Evolutionary conservation across 1,140 invertebrate species (phyloP), one percentile per base, ranked within the genome.

Genomic region (Dryas iulia): DNA sequence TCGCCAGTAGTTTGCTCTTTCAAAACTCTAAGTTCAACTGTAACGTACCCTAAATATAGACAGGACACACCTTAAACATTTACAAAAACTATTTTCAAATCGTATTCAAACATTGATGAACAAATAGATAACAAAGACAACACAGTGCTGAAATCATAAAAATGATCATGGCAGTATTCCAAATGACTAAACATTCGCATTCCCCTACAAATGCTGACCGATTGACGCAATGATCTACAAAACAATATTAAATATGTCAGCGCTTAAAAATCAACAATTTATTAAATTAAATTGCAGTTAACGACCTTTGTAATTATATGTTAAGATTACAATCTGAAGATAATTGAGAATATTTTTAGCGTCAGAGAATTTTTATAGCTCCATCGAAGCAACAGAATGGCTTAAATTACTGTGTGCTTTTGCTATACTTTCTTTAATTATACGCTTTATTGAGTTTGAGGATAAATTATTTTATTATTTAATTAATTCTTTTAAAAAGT

Each of bases 141-240:
- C 23, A 62, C 57, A 35, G 35, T 53, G 31, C 66, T 61, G 60
- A 39, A 74, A 71, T 57, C 73, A 80, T 78, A 81, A 81, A 79
- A 78, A 78, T 71, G 69, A 81, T 71, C 62, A 75, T 90, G 87
- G 87, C 86, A 86, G 59, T 67, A 77, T 82, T 90, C 87, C 87
- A 90, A 88, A 85, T 83, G 78, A 75, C 78, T 72, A 74, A 79
- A 78, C 74, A 77, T 80, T 82, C 81, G 84, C 76, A 81, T 79
- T 82, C 71, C 65, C 69, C 65, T 68, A 74, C 67, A 59, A 72
- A 62, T 76, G 71, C 77, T 60, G 72, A 59, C 21, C 25, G 62
- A 84, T 83, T 86, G 79, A 89, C 81, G 84, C 74, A 86, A 76
- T 66, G 57, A 52, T 62, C 71, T 73, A 74, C 59, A 63, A 56